Base-by-base conservation (phyloP, 2,113 vertebrate species). In the Siphamia tubifer region DNA sequence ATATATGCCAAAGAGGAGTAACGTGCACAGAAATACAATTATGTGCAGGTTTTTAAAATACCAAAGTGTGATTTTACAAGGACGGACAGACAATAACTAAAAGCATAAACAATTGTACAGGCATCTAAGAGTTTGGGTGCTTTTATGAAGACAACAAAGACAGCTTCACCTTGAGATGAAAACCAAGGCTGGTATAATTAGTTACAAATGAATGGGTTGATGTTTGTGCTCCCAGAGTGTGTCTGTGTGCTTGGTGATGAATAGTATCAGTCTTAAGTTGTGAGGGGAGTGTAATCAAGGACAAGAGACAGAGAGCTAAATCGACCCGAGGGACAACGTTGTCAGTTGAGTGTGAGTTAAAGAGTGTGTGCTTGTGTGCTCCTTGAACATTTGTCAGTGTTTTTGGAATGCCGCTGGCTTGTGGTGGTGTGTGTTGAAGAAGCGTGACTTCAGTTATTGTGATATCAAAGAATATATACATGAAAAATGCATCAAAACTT, bases 101-200 rank as follows among this genome's bases (percentile, higher is more conserved):
- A 21, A 52, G 25, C 19, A 35, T 19, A 77, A 48, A 69, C 24
- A 54, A 54, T 36, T 13, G 40, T 24, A 24, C 53, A 7, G 16
- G 64, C 61, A 40, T 7, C 42, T 1, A 30, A 61, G 65, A 53
- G 43, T 48, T 42, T 20, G n/a, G 39, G 19, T 5, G 31, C 54
- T 54, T 79, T 67, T 30, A 20, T 20, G 31, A 49, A 55, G 31
- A 45, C 38, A 49, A 77, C 58, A 73, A 77, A 81, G 74, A 52
- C 66, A 12, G 44, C 65, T 32, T 88, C 86, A 84, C 86, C 77
- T 83, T 85, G 81, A 89, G 79, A 85, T 68, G 68, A 77, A 74
- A 79, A 75, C 49, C 42, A 54, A 68, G 61, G 83, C 77, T 71
- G 32, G 47, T 17, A 75, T 86, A 85, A 86, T 86, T 89, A 84